Evolutionary conservation across 2,113 vertebrate species (phyloP), one percentile per base, ranked within the genome.

Genomic region (Butorides virescens): DNA sequence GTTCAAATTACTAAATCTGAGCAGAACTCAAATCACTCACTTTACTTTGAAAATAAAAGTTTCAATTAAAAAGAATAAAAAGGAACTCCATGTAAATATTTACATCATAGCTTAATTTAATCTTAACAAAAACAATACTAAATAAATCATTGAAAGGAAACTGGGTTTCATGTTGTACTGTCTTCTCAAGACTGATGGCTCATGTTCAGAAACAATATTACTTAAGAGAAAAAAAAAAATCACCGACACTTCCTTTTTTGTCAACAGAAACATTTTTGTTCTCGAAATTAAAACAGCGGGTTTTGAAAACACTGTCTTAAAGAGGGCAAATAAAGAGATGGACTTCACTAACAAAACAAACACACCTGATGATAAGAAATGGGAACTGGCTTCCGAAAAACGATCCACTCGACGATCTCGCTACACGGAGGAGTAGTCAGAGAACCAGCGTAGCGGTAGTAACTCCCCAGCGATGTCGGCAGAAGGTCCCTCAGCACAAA

Each of bases 361-460:
- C 92, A 30, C 85, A 99, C 99, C 99, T 99, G 99, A 86, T 98
- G 99, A 96, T 99, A 99, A 77, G 99, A 99, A 95, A 99, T 98
- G 71, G 98, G 99, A 71, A 99, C 98, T 0, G 99, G 99, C 58
- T 98, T 98, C 92, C 98, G 98, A 97, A 99, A 99, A 95, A 99
- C 83, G 13, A 99, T 99, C 99, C 99, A 99, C 93, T 99, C 99
- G 92, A 99, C 99, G 6, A 99, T 99, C 95, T 99, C 99, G 4
- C 99, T 99, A 91, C 99, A 99, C 1, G 99, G 99, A 4, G 99
- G 99, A 2, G 99, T 99, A 26, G 99, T 99, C 95, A 99, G 97
- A 17, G 99, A 99, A 49, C 99, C 99, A 1, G 99, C 97, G 95
- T 99, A 99, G 52, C 99, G 99, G 90, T 99, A 99, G 90, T 99